Conservation (phyloP, 2,113 vertebrate species). For the Rhizomys pruinosus region DNA sequence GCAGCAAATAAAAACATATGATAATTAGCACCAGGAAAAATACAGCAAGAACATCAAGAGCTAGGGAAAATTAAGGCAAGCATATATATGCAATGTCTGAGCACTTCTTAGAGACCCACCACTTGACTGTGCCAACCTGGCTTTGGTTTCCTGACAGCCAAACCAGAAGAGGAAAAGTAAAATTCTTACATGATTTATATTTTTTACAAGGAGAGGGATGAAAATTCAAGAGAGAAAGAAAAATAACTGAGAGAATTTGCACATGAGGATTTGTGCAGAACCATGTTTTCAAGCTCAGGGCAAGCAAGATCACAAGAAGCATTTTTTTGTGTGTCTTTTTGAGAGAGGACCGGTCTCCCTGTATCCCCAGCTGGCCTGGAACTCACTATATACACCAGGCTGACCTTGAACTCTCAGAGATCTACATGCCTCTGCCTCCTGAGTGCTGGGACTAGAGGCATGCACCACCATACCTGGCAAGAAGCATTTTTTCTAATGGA, state of each 20-base stretch:
- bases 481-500: slow-evolving; percentile 11
- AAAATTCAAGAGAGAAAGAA: slow-evolving; percentile 4
- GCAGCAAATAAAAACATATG: slow-evolving; percentile 50
- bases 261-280: not conserved
- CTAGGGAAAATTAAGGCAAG: not conserved
- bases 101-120: not conserved
- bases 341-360: too few species aligned
- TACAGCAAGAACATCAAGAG: not conserved
- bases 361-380: too few species aligned
- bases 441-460: too few species aligned
- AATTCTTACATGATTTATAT: not conserved
- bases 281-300: slow-evolving; percentile 30
- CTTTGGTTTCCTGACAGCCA: slow-evolving; percentile 33
- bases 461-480: too few species aligned
- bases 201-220: not conserved
- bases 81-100: not conserved
- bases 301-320: slow-evolving; percentile 29
- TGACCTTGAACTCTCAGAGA: too few species aligned
- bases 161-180: slow-evolving; percentile 44
- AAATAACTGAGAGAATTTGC: slow-evolving; percentile 26
- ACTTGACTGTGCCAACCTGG: not conserved
- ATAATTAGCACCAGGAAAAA: slow-evolving; percentile 47
- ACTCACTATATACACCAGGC: too few species aligned
- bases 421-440: too few species aligned
- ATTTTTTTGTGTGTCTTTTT: too few species aligned